Base-by-base conservation (phyloP, 2,888 invertebrate species). In the Cheilosia vernalis region DNA sequence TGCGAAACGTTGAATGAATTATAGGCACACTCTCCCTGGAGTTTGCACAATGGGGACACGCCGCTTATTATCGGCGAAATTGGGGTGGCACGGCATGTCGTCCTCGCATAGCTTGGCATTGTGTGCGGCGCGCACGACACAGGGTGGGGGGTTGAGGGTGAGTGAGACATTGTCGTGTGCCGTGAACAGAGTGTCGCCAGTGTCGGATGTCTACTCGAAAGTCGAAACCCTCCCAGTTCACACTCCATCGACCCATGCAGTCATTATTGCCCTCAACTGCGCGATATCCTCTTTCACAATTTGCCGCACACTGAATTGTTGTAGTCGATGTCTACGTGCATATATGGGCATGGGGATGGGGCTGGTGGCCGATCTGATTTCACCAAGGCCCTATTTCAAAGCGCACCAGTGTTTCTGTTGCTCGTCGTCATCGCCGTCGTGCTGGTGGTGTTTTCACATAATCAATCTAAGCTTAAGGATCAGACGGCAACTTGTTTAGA, bases 391-490 rank as follows among this genome's bases (percentile, higher is more conserved):
- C 67, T 80, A 64, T 73, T 61, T 44, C 69, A 44, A 24, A 47
- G 77, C 58, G 67, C 40, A 77, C 1, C 44, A n/a, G n/a, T 53
- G 53, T 30, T 63, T 40, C 70, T 80, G 64, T 76, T 72, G 67
- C 78, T 74, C 51, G 42, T 67, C 73, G 70, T 30, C 9, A 7
- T 30, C 30, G 30, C 9, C 19, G 70, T 37, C 24, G 15, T 51
- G 47, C 51, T 51, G 82, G 76, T 81, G 81, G 73, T 87, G 82
- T 88, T 88, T 88, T 87, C 88, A 88, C 88, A 87, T 88, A 87
- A 88, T 88, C 88, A 88, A 88, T 87, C 85, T 87, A 87, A 88
- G 87, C 88, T 87, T 86, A 88, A 87, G 87, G 87, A 87, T 88
- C 88, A 87, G 81, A 85, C 80, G 76, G 85, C 67, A 85, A 85